Evolutionary conservation across 2,113 vertebrate species (phyloP).

Genomic region (Burhinus bistriatus): DNA sequence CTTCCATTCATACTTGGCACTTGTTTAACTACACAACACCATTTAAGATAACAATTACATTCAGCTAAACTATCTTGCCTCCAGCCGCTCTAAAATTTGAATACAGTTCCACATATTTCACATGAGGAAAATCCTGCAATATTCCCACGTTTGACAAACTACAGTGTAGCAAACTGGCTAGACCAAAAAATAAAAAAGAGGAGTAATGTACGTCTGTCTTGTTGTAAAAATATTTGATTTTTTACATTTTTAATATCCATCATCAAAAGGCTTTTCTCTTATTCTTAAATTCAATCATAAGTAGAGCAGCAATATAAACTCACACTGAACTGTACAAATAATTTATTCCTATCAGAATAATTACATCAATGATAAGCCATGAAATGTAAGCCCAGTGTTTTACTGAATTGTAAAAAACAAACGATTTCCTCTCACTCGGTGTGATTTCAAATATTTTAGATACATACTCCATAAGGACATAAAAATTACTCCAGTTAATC

Average conservation of each 20-base stretch:
- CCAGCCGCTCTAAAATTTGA: background rate
- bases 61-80: background rate
- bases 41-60: background rate
- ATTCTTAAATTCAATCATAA: background rate
- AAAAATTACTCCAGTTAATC: background rate
- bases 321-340: background rate
- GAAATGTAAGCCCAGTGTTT: background rate
- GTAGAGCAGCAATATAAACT: background rate
- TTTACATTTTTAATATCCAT: background rate
- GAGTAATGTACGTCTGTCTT: background rate
- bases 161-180: background rate
- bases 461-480: background rate
- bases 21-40: background rate
- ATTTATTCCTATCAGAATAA: background rate
- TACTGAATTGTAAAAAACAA: background rate
- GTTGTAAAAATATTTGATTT: background rate
- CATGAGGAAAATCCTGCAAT: background rate
- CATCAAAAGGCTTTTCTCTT: background rate
- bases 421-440: background rate
- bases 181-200: background rate
- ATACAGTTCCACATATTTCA: background rate
- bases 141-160: background rate
- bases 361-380: background rate
- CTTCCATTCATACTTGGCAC: background rate
- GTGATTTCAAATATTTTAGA: slow-evolving; percentile 12